Base-by-base conservation (phyloP, 2,888 invertebrate genomes). In the Epistrophe eligans region DNA sequence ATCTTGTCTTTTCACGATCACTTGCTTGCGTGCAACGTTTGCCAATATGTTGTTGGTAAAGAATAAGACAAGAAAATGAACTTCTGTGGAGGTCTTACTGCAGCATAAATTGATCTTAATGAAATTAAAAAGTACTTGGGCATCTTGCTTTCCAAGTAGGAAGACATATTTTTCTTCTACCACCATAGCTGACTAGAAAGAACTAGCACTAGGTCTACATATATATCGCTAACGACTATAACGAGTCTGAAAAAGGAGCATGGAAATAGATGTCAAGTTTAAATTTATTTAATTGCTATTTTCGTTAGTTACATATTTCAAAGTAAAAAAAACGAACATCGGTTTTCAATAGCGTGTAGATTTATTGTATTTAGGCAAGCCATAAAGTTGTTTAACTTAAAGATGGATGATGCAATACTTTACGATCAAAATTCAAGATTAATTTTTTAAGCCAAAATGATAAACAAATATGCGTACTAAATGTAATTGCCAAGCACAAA, bases 81-180 rank as follows among this genome's bases (percentile, higher is more conserved):
- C 50, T 35, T 55, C 72, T 19, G 35, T 35, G n/a, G 60, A 40
- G 55, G 64, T 28, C 48, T 32, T 5, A 3, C 24, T n/a, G 60
- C 55, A 60, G 50, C 17, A 73, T 74, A 80, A 80, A 80, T 70
- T 80, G 80, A 80, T 80, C 67, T 45, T 74, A 80, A 67, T 80
- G 80, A 80, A 80, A 80, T 74, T 74, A 80, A 80, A 74, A 80
- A 76, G 73, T 60, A 80, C 58, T 50, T 48, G 40, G 15, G 9
- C 10, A 1, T 9, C 1, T 24, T 43, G 24, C 40, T 24, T 24
- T 40, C 15, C 15, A 40, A 62, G 19, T 15, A 1, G 1, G 32
- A 32, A 35, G 7, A 35, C 4, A 24, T 35, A n/a, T 35, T 9
- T 57, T 38, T 58, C 9, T 17, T 35, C 11, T 13, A 1, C 4